These are phyloP conservation scores for Actenoides hombroni DNA, from an alignment of 2,113 vertebrate species.

Conservation along the genomic window DNA sequence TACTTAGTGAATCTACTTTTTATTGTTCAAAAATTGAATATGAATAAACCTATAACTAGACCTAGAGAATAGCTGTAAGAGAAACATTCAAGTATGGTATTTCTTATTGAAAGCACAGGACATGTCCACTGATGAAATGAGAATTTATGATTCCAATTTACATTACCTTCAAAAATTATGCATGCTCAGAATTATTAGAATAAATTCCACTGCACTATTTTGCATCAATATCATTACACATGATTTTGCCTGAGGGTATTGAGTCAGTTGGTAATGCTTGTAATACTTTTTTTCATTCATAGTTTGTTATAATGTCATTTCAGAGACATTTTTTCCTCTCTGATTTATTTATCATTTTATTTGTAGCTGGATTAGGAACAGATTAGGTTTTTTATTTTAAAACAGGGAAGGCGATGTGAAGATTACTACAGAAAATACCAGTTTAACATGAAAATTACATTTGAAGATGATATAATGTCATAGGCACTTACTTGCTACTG, in stretches of 20 bases:
- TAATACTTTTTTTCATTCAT: conserved; percentile 58
- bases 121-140: not conserved
- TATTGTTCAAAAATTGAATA: conserved; percentile 1
- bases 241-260: conserved; percentile 57
- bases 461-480: conserved; percentile 23
- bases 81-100: not conserved
- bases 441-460: conserved; percentile 38
- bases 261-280: conserved; percentile 24
- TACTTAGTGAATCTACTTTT: not conserved
- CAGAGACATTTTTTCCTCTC: conserved; percentile 7
- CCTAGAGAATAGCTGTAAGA: not conserved
- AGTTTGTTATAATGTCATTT: conserved; percentile 57
- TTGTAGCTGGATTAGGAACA: conserved; percentile 49
- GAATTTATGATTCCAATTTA: conserved; percentile 19
- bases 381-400: conserved; percentile 47
- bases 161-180: conserved; percentile 47
- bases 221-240: conserved; percentile 35
- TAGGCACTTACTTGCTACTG: conserved; percentile 8
- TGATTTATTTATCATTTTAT: conserved; percentile 52
- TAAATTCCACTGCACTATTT: conserved; percentile 51
- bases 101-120: conserved; percentile 18
- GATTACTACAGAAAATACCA: conserved; percentile 27
- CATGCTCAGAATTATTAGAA: conserved; percentile 41
- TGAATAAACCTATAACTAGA: not conserved
- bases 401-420: not conserved